These are phyloP conservation scores for Chironomus striatipennis DNA, from an alignment of 1,140 invertebrate genomes.

Conservation along the genomic window DNA sequence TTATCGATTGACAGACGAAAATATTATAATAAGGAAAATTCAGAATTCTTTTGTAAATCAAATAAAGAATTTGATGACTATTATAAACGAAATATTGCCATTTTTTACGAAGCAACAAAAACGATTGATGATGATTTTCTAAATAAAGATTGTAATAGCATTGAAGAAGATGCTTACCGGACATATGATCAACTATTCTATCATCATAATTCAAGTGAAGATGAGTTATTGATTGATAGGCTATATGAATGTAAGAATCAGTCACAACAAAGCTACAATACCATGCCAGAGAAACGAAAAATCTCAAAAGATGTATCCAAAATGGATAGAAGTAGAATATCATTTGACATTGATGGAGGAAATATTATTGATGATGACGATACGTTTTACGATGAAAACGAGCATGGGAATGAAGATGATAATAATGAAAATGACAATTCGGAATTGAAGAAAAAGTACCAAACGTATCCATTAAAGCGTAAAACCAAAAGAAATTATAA, in stretches of 20 bases:
- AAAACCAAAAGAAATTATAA: not conserved
- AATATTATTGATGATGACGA: not conserved
- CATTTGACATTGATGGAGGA: not conserved
- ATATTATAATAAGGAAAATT: conserved; percentile 7
- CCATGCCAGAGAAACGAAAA: not conserved
- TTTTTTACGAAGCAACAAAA: conserved; percentile 14
- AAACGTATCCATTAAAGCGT: not conserved
- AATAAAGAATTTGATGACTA: conserved; percentile 18
- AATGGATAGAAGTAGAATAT: not conserved
- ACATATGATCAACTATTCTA: not conserved
- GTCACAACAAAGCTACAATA: not conserved
- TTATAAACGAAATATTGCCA: conserved; percentile 2
- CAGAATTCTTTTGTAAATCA: conserved; percentile 9
- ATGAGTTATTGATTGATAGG: not conserved
- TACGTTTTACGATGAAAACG: not conserved
- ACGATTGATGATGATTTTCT: conserved; percentile 16
- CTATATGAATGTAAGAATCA: not conserved
- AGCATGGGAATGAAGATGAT: not conserved
- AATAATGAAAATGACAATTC: not conserved
- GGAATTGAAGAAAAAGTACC: not conserved
- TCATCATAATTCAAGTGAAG: not conserved
- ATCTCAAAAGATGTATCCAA: not conserved
- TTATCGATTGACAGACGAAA: not conserved
- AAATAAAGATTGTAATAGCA: not conserved
- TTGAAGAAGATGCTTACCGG: not conserved